These are phyloP conservation scores for Hypotaenidia philippensis DNA, from an alignment of 2,797 vertebrate genomes.

Conservation along the genomic window DNA sequence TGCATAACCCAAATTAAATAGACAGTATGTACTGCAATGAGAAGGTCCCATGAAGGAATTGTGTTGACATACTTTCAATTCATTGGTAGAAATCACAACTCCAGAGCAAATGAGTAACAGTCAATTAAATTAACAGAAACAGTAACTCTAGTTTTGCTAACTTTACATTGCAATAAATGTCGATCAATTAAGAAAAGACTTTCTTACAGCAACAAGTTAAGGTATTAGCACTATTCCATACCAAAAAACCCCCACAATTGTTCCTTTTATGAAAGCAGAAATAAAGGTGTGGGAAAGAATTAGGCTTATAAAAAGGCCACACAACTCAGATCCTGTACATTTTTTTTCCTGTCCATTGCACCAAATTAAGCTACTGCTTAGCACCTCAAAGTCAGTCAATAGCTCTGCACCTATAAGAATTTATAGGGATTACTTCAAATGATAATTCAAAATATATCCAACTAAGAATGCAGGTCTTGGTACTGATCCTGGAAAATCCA, in stretches of 20 bases:
- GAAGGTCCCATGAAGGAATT: background rate
- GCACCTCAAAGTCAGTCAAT: background rate
- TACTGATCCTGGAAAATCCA: background rate
- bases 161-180: background rate
- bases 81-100: background rate
- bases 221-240: background rate
- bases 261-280: background rate
- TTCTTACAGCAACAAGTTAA: background rate
- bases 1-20: constrained; percentile 1
- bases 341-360: background rate
- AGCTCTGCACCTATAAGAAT: background rate
- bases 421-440: background rate
- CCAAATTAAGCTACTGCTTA: background rate
- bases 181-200: background rate
- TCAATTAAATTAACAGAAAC: background rate
- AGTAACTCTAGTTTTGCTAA: background rate
- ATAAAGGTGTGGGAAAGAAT: background rate
- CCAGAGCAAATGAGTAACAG: background rate
- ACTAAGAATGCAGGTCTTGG: background rate
- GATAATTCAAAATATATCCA: background rate
- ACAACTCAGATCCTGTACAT: background rate
- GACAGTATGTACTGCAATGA: background rate
- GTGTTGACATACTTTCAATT: background rate
- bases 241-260: background rate
- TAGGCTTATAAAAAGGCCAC: background rate